These are phyloP conservation scores for Lutjanus erythropterus DNA, from an alignment of 2,113 vertebrate genomes.

Conservation along the genomic window DNA sequence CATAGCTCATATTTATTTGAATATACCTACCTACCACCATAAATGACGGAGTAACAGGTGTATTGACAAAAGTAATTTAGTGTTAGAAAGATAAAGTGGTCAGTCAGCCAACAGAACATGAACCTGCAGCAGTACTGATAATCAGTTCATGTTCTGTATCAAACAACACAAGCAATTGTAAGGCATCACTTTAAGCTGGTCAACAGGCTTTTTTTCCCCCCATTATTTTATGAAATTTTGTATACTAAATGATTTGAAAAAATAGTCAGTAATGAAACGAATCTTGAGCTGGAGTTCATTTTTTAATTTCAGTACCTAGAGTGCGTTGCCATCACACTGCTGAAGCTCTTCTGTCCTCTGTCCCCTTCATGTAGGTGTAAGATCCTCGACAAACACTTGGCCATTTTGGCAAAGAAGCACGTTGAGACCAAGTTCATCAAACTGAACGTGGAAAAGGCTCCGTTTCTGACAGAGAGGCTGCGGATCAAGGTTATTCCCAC, in stretches of 20 bases:
- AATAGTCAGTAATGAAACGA: neutral
- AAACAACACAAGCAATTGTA: neutral
- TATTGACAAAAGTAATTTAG: neutral
- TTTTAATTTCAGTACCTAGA: neutral
- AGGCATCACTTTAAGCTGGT: neutral
- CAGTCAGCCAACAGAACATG: neutral
- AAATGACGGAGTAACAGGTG: neutral
- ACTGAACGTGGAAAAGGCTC: constrained; percentile 96
- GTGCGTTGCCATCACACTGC: neutral
- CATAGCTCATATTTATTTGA: neutral
- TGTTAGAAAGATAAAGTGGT: neutral
- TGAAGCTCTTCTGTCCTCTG: constrained; percentile 8
- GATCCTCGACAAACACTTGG: constrained; percentile 95
- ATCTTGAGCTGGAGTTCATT: neutral
- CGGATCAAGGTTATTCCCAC: constrained; percentile 95
- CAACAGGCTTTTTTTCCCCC: neutral
- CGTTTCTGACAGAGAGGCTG: constrained; percentile 95
- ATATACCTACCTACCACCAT: too few species aligned
- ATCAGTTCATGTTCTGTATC: too few species aligned
- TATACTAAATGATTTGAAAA: neutral
- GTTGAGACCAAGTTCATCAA: constrained; percentile 98
- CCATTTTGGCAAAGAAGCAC: constrained; percentile 93
- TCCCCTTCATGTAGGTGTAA: constrained; percentile 87
- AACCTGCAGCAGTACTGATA: neutral
- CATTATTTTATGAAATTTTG: neutral